Evolutionary conservation across 2,113 vertebrate genomes (phyloP).

Genomic region (Tyto alba): DNA sequence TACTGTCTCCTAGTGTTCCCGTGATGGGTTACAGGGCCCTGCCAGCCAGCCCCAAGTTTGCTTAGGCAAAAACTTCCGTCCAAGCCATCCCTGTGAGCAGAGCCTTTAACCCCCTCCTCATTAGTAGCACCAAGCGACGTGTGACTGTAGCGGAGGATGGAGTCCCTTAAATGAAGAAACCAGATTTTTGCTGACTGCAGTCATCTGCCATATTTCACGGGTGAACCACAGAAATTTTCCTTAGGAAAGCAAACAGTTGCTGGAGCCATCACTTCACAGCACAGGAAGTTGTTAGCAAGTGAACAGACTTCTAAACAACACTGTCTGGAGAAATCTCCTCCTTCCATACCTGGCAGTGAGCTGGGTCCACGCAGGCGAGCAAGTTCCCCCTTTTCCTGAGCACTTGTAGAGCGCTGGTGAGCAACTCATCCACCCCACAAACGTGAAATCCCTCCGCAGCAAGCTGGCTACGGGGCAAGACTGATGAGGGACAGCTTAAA

Average conservation of each 20-base stretch:
- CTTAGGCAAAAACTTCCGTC: neutral
- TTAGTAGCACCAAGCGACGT: neutral
- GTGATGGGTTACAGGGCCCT: neutral
- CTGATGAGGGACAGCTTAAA: neutral
- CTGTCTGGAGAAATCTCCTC: neutral
- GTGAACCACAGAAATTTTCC: neutral
- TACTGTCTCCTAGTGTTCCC: neutral
- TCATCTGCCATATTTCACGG: neutral
- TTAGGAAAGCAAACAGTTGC: neutral
- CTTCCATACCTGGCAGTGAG: fast-evolving
- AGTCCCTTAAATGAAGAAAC: neutral
- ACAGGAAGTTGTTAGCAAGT: neutral
- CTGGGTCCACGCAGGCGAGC: neutral
- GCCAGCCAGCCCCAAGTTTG: neutral
- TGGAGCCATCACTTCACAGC: neutral
- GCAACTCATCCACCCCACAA: neutral
- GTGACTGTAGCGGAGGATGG: neutral
- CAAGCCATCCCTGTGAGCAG: neutral
- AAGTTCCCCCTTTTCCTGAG: neutral
- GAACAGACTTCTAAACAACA: neutral
- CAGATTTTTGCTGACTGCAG: neutral
- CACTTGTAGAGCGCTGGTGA: neutral
- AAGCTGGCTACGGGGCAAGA: neutral
- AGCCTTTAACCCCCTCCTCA: neutral
- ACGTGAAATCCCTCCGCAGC: neutral